phyloP scores from a whole-genome alignment of 1,140 invertebrate species.

The Euglossa dilemma region DNA sequence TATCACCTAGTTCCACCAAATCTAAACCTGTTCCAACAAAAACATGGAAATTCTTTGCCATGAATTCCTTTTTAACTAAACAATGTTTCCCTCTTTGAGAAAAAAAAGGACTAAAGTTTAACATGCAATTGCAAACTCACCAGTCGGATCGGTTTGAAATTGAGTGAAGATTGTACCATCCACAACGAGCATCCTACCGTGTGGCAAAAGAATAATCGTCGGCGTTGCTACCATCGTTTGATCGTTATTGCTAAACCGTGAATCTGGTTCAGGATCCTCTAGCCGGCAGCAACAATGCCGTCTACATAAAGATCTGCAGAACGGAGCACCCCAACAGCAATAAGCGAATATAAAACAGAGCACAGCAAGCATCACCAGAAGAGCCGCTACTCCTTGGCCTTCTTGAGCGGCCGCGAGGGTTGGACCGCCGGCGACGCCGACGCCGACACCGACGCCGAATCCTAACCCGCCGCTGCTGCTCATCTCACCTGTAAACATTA shows the following conservation, averaged over 20 bases:
- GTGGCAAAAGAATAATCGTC: constrained; percentile 84
- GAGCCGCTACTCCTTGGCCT: constrained; percentile 82
- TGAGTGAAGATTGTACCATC: constrained; percentile 83
- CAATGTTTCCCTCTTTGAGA: background rate
- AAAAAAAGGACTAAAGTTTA: background rate
- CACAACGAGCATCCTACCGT: constrained; percentile 84
- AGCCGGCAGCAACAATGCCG: constrained; percentile 80
- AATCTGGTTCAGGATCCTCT: constrained; percentile 75
- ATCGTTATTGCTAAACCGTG: constrained; percentile 68
- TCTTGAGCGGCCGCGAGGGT: constrained; percentile 72
- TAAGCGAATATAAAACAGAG: constrained; percentile 84
- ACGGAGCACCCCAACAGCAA: constrained; percentile 85
- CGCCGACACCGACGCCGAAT: constrained; percentile 69
- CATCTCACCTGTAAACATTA: constrained; percentile 61
- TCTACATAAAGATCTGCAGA: constrained; percentile 82
- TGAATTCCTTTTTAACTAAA: background rate
- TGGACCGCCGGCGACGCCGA: constrained; percentile 69
- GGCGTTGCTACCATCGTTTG: constrained; percentile 80
- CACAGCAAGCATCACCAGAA: constrained; percentile 84
- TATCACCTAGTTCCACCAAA: constrained; percentile 83
- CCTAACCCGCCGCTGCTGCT: constrained; percentile 67
- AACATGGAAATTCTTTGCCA: background rate
- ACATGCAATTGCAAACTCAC: constrained; percentile 56
- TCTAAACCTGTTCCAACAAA: constrained; percentile 77
- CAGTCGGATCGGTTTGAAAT: constrained; percentile 79